Evolutionary conservation across 1,140 invertebrate species (phyloP).

Genomic region (Eriocheir sinensis): DNA sequence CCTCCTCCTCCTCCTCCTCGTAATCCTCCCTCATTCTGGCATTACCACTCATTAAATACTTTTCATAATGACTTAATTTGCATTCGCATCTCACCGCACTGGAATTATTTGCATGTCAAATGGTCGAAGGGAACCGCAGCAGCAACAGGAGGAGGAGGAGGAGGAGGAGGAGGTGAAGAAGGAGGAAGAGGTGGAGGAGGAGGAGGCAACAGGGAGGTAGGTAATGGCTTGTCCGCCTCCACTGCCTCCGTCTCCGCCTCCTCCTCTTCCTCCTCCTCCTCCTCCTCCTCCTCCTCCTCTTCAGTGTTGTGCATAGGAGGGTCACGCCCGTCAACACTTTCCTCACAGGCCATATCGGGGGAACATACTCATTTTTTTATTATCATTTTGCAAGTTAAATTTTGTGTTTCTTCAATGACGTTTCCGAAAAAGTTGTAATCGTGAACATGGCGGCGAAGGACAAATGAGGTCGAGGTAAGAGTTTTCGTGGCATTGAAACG

Average conservation of each 20-base stretch:
- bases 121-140: neutral
- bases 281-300: neutral
- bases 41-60: slow-evolving; percentile 54
- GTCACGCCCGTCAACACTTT: too few relatives aligned
- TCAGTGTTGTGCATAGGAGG: neutral
- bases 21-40: slow-evolving; percentile 36
- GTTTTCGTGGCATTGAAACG: too few relatives aligned
- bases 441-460: too few relatives aligned
- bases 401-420: too few relatives aligned
- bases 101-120: slow-evolving; percentile 57
- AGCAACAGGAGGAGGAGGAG: neutral
- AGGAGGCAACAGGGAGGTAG: neutral
- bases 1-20: neutral
- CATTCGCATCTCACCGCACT: slow-evolving; percentile 51
- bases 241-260: neutral
- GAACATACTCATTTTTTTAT: too few relatives aligned
- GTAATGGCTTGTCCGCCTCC: neutral
- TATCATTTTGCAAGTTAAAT: too few relatives aligned
- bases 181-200: neutral
- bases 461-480: too few relatives aligned
- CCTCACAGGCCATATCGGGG: too few relatives aligned
- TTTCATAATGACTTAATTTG: slow-evolving; percentile 48
- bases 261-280: neutral
- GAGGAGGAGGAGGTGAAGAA: neutral
- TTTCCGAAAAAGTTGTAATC: too few relatives aligned